These are phyloP conservation scores for Plagiodera versicolora DNA, from an alignment of 2,888 invertebrate genomes.

Conservation along the genomic window DNA sequence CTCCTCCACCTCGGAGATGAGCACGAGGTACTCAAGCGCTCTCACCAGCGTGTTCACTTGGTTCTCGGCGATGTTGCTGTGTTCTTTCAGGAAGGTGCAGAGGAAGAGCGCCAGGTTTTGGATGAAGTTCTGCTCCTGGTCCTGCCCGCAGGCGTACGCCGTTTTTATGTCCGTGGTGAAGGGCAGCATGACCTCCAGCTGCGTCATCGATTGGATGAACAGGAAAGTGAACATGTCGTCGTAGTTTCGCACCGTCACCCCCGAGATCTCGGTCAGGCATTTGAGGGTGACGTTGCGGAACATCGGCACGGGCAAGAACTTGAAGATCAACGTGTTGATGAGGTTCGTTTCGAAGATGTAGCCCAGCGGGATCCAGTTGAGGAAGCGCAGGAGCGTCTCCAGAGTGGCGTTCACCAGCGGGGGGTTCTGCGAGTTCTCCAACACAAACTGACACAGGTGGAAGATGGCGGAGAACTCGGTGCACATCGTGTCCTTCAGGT, in stretches of 20 bases:
- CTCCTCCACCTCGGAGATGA: slow-evolving; percentile 98
- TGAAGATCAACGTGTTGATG: slow-evolving; percentile 89
- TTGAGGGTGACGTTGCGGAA: slow-evolving; percentile 93
- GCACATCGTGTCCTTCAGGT: slow-evolving; percentile 99
- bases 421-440: slow-evolving; percentile 97
- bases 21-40: slow-evolving; percentile 82
- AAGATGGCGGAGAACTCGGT: slow-evolving; percentile 98
- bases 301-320: slow-evolving; percentile 92
- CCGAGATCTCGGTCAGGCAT: slow-evolving; percentile 97
- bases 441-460: slow-evolving; percentile 95
- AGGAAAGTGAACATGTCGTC: slow-evolving; percentile 90
- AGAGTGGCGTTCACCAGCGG: slow-evolving; percentile 93
- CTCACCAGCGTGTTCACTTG: slow-evolving; percentile 74
- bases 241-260: slow-evolving; percentile 86
- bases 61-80: slow-evolving; percentile 84
- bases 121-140: slow-evolving; percentile 98
- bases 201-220: slow-evolving; percentile 89
- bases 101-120: slow-evolving; percentile 97
- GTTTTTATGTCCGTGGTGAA: slow-evolving; percentile 88
- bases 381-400: slow-evolving; percentile 92
- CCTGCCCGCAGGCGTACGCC: slow-evolving; percentile 90
- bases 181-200: slow-evolving; percentile 90
- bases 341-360: slow-evolving; percentile 99
- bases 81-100: slow-evolving; percentile 95
- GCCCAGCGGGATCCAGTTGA: slow-evolving; percentile 99